Evolutionary conservation across 2,113 vertebrate species (phyloP).

Genomic region (Mastomys natalensis): DNA sequence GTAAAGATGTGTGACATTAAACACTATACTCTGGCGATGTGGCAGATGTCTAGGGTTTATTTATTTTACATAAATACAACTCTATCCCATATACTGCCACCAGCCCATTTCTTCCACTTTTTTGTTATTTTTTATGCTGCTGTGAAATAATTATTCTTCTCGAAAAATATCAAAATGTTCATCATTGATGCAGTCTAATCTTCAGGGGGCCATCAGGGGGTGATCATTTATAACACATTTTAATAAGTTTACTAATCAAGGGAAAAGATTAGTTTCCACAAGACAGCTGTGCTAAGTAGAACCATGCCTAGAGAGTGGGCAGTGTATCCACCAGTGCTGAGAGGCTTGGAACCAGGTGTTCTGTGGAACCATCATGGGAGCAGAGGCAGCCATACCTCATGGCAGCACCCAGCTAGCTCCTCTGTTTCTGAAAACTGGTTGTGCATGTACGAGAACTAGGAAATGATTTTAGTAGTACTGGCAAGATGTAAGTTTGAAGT

Average conservation of each 20-base stretch:
- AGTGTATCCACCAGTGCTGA: fast-evolving
- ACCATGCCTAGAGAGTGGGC: neutral
- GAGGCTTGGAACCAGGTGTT: neutral
- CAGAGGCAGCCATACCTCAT: neutral
- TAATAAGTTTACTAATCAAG: neutral
- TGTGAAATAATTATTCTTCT: neutral
- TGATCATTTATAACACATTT: neutral
- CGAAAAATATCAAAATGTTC: neutral
- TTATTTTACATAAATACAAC: neutral
- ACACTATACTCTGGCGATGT: neutral
- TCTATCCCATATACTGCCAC: neutral
- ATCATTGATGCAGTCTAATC: neutral
- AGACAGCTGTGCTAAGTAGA: neutral
- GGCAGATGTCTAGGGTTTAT: neutral
- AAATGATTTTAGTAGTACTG: neutral
- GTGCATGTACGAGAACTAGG: neutral
- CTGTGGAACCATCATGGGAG: fast-evolving
- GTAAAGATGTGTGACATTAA: neutral
- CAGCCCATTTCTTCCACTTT: neutral
- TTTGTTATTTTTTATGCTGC: neutral
- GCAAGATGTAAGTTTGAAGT: neutral
- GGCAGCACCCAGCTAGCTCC: no score
- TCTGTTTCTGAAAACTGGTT: fast-evolving
- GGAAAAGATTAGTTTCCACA: neutral
- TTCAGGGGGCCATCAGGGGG: neutral